Conservation (phyloP, 1,140 invertebrate genomes). For the Drosophila sucinea region DNA sequence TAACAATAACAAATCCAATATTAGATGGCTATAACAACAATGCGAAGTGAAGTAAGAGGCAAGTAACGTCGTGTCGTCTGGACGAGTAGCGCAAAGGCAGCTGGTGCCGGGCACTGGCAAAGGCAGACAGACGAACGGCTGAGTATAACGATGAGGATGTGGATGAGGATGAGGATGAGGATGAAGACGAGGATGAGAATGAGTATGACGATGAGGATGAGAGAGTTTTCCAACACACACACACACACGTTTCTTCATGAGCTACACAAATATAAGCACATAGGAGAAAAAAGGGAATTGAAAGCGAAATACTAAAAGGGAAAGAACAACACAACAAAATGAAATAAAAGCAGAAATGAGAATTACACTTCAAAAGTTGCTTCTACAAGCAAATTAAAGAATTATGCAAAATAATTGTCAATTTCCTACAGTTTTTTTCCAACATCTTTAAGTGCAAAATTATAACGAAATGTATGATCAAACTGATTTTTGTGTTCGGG, state of each 20-base stretch:
- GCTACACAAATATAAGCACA: neutral
- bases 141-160: constrained; percentile 11
- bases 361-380: constrained; percentile 9
- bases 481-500: too few relatives aligned
- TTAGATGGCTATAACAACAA: constrained; percentile 73
- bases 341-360: neutral
- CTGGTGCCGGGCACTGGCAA: constrained; percentile 43
- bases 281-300: neutral
- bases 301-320: neutral
- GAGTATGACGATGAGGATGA: neutral
- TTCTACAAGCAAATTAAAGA: constrained; percentile 9
- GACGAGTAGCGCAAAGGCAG: constrained; percentile 27
- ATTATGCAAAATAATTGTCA: constrained; percentile 10
- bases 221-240: neutral
- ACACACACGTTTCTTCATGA: neutral
- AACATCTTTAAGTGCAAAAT: neutral
- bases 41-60: constrained; percentile 44
- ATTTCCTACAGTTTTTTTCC: neutral
- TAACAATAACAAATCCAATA: constrained; percentile 79
- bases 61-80: neutral
- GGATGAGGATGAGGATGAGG: neutral
- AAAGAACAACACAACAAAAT: constrained; percentile 8
- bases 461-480: too few relatives aligned
- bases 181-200: neutral
- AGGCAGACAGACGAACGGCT: constrained; percentile 18